These are phyloP conservation scores for Apis cerana DNA, from an alignment of 1,140 invertebrate species.

Conservation along the genomic window DNA sequence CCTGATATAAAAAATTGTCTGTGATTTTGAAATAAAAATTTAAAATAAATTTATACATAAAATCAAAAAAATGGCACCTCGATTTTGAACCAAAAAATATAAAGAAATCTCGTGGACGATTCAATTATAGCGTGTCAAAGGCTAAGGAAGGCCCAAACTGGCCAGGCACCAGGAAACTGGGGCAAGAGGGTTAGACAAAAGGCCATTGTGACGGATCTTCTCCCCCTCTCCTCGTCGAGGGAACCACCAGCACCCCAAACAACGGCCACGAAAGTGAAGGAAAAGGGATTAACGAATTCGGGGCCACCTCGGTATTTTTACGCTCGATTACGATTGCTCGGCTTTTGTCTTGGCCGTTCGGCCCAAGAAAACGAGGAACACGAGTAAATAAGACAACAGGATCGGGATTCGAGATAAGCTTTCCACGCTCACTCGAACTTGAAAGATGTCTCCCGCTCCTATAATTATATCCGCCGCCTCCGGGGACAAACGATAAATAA, in stretches of 20 bases:
- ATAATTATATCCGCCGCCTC: neutral
- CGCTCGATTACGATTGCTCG: conserved; percentile 64
- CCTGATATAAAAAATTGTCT: too few relatives aligned
- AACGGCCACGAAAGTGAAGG: conserved; percentile 49
- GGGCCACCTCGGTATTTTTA: conserved; percentile 64
- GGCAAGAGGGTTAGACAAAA: conserved; percentile 56
- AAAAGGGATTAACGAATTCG: conserved; percentile 71
- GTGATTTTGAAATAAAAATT: too few relatives aligned
- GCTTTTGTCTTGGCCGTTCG: conserved; percentile 53
- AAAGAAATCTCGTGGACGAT: conserved; percentile 32
- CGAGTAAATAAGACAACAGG: conserved; percentile 61
- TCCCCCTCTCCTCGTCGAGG: conserved; percentile 9
- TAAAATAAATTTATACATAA: too few relatives aligned
- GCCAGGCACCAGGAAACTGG: conserved; percentile 39
- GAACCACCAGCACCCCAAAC: conserved; percentile 43
- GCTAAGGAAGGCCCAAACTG: conserved; percentile 8
- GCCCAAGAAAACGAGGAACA: conserved; percentile 27
- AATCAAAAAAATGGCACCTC: too few relatives aligned
- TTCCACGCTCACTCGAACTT: conserved; percentile 1
- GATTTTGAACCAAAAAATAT: neutral
- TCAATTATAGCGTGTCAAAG: conserved; percentile 38
- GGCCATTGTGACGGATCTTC: conserved; percentile 51
- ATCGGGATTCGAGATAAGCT: conserved; percentile 56
- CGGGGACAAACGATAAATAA: neutral
- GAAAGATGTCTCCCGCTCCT: neutral